Base-by-base conservation (phyloP, 2,797 vertebrate species). In the Sylvia borin region DNA sequence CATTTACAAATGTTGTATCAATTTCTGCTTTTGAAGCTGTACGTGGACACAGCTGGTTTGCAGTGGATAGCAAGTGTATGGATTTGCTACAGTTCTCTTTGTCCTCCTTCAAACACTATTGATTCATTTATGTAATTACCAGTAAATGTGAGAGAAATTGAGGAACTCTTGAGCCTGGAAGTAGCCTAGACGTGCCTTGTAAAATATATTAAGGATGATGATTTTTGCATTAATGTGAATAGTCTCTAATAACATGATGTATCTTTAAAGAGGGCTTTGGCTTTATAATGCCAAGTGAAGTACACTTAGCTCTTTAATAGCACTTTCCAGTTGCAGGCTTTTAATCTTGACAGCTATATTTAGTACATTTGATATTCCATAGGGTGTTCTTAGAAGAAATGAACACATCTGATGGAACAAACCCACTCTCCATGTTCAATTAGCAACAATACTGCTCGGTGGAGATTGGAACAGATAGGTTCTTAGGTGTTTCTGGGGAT, bases 321-420 rank as follows among this genome's bases (percentile, higher is more conserved):
- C 93, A 68, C 92, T 96, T 94, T 94, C 4, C 6, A 93, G 88
- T 91, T 91, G 93, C 92, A 96, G 91, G 94, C 96, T 96, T 96
- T 96, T 97, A 97, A 96, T 96, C 92, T 71, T 97, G 94, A 97
- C 95, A 96, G 96, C 92, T 96, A 92, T 96, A 95, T 96, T 95
- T 95, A 95, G 92, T 95, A 95, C 86, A 60, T 92, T 95, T 96
- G 83, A 34, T 97, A 96, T 96, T 96, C 94, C 94, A 67, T 71
- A 76, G 94, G 88, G 95, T 95, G 90, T 96, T 96, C 96, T 96
- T 93, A 87, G 93, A 76, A 78, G 92, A 93, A 95, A 92, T 1
- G 94, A 97, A 72, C 95, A 90, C 77, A 57, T 90, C 71, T 85
- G 92, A 95, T 79, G 94, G 88, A 97, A 93, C 95, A 97, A 96